These are phyloP conservation scores for Leptarthrus brevirostris DNA, from an alignment of 2,888 invertebrate genomes.

Conservation along the genomic window DNA sequence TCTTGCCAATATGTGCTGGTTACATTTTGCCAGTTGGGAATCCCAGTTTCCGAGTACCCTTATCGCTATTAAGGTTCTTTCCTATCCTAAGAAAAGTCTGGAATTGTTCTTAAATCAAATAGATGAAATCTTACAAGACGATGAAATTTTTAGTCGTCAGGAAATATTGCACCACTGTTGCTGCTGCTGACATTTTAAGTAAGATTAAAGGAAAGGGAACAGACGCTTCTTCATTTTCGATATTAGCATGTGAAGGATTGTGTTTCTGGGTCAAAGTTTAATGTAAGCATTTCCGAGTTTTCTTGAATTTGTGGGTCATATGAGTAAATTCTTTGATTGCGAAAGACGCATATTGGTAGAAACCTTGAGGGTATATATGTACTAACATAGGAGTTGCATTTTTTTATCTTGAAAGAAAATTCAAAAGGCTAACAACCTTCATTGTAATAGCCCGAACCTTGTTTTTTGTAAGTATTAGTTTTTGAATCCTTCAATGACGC, in stretches of 20 bases:
- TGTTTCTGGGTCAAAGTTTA: neutral
- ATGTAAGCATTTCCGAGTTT: neutral
- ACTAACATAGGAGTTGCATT: no score
- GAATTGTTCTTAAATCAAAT: constrained; percentile 35
- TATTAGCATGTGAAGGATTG: neutral
- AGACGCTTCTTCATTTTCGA: neutral
- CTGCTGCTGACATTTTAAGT: neutral
- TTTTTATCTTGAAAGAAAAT: no score
- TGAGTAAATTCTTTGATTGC: no score
- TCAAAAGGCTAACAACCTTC: no score
- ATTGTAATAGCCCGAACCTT: no score
- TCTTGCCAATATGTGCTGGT: constrained; percentile 7
- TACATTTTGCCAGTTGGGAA: neutral
- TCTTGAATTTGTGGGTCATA: neutral
- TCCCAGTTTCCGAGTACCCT: neutral
- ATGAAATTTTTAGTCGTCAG: constrained; percentile 1
- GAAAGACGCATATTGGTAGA: no score
- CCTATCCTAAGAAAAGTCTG: neutral
- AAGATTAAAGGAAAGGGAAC: neutral
- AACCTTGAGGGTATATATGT: no score
- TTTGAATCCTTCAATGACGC: no score
- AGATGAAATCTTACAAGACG: constrained; percentile 16
- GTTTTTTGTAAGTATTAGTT: no score
- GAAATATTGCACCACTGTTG: constrained; percentile 6
- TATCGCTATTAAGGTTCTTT: neutral